Base-by-base conservation (phyloP, 1,140 invertebrate genomes). In the Whitmania pigra region DNA sequence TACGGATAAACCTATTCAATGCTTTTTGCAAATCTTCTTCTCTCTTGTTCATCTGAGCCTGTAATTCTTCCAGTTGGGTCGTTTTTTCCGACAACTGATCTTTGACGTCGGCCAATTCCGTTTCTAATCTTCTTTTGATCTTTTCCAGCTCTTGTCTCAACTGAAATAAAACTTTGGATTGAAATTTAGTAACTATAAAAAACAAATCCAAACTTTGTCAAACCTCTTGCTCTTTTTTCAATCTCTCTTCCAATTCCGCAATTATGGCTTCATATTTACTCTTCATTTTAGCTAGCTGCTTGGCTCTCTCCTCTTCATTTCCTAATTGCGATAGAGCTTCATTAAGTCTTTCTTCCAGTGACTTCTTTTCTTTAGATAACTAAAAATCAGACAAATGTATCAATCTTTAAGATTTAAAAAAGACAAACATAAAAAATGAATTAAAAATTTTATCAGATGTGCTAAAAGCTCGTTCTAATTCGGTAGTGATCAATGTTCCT, bases 221-320 rank as follows among this genome's bases (percentile, higher is more conserved):
- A 68, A 80, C 76, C 76, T 84, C 80, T 77, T 94, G 90, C 81
- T 99, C 95, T 80, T 92, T 93, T 60, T 91, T 85, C 40, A 98
- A 83, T 66, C 86, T 86, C 80, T 98, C 94, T 79, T 98, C 95
- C 0, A 98, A 82, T 79, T 99, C 96, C 2, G 90, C 89, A 69
- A 98, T 94, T n/a, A 91, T 90, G 0, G 90, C 87, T 84, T 98
- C 94, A 78, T 97, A 92, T 80, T 97, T 97, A 15, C 89, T 87
- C 80, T 94, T 97, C 66, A 97, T 82, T 83, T 99, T 98, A 17
- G 88, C 87, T 71, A 97, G 84, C 79, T 98, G 94, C 80, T 99
- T 99, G 0, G 91, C 89, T 80, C 97, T 97, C 81, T 99, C 96
- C 80, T 99, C 96, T 80, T 99, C 95, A 78, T 98, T 94, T 0